A percentile compares a stretch with the other conserved stretches of the same genome.
Evolutionary conservation across 2,797 vertebrate genomes (phyloP).

Genomic region (Helicolenus hilgendorfi): DNA sequence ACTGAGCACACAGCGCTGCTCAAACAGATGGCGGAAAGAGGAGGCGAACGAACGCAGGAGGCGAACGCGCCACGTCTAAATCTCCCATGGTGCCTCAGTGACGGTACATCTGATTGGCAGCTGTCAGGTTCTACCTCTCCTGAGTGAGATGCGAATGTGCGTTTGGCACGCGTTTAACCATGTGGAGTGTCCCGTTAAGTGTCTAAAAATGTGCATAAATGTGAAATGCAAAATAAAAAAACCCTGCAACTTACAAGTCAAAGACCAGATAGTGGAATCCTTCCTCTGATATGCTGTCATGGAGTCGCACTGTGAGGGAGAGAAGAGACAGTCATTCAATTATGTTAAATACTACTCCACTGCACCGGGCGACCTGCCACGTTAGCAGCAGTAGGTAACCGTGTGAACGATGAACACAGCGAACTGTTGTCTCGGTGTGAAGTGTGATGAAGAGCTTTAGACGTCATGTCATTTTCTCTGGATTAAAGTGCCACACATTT

Average conservation of each 20-base stretch:
- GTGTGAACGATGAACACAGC: neutral
- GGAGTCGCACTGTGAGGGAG: slow-evolving; percentile 75
- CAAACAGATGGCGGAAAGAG: slow-evolving; percentile 26
- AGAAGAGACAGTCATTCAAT: neutral
- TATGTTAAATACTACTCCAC: neutral
- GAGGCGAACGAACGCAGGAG: neutral
- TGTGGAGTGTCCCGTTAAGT: neutral
- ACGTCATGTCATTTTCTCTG: neutral
- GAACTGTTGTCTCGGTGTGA: neutral
- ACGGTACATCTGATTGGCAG: slow-evolving; percentile 13
- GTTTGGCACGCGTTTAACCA: neutral
- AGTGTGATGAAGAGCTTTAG: neutral
- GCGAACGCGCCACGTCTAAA: neutral
- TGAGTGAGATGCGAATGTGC: neutral
- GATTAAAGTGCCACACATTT: neutral
- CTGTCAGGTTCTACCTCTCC: neutral
- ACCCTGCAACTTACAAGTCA: slow-evolving; percentile 87
- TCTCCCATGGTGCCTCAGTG: slow-evolving; percentile 29
- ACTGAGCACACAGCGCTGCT: neutral
- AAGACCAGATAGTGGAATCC: slow-evolving; percentile 99
- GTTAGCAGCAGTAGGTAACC: neutral
- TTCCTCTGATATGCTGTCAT: slow-evolving; percentile 91
- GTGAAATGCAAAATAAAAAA: slow-evolving; percentile 39
- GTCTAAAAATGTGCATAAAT: neutral
- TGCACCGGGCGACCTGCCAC: neutral